Evolutionary conservation across 2,113 vertebrate genomes (phyloP).

Genomic region (Dromas ardeola): DNA sequence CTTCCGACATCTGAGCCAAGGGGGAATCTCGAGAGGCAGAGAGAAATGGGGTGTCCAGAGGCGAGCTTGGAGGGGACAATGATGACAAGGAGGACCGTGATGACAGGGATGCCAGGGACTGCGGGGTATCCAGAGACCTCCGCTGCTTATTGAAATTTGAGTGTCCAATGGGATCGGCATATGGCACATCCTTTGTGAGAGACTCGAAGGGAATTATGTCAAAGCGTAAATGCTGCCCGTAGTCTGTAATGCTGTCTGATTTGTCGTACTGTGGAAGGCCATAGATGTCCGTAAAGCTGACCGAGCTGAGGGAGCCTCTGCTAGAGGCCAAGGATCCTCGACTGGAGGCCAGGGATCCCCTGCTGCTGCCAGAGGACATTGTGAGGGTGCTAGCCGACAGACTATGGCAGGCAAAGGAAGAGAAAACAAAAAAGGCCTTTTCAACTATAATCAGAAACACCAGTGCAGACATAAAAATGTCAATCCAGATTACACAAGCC

Average conservation of each 20-base stretch:
- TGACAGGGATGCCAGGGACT: conserved; percentile 92
- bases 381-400: conserved; percentile 95
- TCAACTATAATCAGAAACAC: neutral
- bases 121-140: conserved; percentile 89
- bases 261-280: conserved; percentile 93
- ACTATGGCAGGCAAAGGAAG: conserved; percentile 66
- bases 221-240: conserved; percentile 85
- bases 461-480: neutral
- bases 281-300: conserved; percentile 98
- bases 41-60: conserved; percentile 93
- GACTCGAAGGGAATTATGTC: conserved; percentile 84
- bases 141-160: conserved; percentile 78
- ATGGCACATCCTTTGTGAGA: conserved; percentile 75
- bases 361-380: conserved; percentile 94
- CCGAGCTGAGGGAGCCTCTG: conserved; percentile 93
- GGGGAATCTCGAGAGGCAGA: conserved; percentile 89
- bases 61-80: conserved; percentile 92
- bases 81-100: conserved; percentile 96
- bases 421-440: neutral
- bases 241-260: conserved; percentile 71
- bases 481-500: neutral
- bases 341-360: conserved; percentile 93
- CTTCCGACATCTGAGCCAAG: conserved; percentile 87
- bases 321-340: conserved; percentile 93
- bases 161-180: conserved; percentile 70